Evolutionary conservation across 2,888 invertebrate genomes (phyloP).

Genomic region (Alentia gelatinosa): DNA sequence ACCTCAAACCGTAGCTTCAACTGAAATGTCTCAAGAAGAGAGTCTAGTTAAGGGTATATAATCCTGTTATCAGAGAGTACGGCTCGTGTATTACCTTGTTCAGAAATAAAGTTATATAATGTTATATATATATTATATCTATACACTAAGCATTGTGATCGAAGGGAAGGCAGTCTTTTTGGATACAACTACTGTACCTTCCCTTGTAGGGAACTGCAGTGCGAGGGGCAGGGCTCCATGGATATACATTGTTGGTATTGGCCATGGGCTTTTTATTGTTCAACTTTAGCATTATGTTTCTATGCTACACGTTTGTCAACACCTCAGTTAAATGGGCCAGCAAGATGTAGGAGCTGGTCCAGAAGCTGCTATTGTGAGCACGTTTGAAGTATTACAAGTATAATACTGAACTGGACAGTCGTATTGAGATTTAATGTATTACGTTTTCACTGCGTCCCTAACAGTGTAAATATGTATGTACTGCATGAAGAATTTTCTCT

Average conservation of each 20-base stretch:
- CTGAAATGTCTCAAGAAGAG: not conserved
- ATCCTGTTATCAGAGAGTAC: not conserved
- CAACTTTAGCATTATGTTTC: not conserved
- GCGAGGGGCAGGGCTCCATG: not conserved
- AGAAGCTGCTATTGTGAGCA: not conserved
- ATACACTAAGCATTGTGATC: constrained; percentile 16
- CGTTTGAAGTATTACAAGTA: not conserved
- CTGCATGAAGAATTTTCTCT: not conserved
- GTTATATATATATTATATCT: constrained; percentile 32
- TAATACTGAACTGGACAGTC: not conserved
- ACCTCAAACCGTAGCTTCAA: not conserved
- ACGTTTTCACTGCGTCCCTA: not conserved
- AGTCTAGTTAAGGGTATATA: not conserved
- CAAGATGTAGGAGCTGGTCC: not conserved
- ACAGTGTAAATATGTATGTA: constrained; percentile 19
- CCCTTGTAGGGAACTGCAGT: not conserved
- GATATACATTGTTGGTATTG: constrained; percentile 6
- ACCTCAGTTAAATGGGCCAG: not conserved
- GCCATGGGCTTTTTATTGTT: not conserved
- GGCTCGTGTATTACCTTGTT: not conserved
- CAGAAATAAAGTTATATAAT: constrained; percentile 22
- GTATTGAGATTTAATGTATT: not conserved
- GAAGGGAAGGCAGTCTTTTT: not conserved
- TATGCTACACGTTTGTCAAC: not conserved
- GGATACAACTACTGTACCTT: not conserved